A percentile compares a stretch with the other conserved stretches of the same genome.
phyloP scores from a whole-genome alignment of 2,888 invertebrate genomes.

The Linnaemya vulpina region DNA sequence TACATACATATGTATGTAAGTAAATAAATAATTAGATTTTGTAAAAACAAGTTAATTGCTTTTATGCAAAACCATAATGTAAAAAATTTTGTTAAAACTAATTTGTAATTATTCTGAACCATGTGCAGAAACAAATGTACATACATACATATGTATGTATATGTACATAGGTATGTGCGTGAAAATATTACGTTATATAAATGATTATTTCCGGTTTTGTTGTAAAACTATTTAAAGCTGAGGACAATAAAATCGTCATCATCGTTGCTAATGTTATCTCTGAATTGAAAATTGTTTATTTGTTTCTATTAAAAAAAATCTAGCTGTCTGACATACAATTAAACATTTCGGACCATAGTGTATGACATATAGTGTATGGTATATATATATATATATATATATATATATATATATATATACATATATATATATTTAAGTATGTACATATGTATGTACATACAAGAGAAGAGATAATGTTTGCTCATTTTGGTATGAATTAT shows the following conservation, averaged over 20 bases:
- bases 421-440: not conserved
- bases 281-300: not conserved
- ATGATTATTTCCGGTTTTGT: slow-evolving; percentile 66
- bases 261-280: slow-evolving; percentile 8
- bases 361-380: too few species aligned
- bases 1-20: slow-evolving; percentile 2
- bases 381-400: too few species aligned
- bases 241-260: not conserved
- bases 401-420: not conserved
- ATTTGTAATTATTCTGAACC: too few species aligned
- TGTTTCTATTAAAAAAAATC: slow-evolving; percentile 3
- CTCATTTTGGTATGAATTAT: slow-evolving; percentile 56
- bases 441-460: too few species aligned
- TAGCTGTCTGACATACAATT: not conserved
- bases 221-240: slow-evolving; percentile 39
- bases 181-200: slow-evolving; percentile 51
- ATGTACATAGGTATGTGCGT: not conserved
- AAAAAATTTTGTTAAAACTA: too few species aligned
- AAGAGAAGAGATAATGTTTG: slow-evolving; percentile 34
- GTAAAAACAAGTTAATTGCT: too few species aligned
- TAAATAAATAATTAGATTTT: not conserved
- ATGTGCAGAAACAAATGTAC: too few species aligned
- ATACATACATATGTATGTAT: not conserved
- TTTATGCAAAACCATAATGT: too few species aligned
- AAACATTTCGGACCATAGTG: slow-evolving; percentile 15